Percentiles rank a stretch among this genome's conserved stretches.
These are phyloP conservation scores for Gymnopithys bicolor DNA, from an alignment of 2,797 vertebrate genomes.

Conservation along the genomic window DNA sequence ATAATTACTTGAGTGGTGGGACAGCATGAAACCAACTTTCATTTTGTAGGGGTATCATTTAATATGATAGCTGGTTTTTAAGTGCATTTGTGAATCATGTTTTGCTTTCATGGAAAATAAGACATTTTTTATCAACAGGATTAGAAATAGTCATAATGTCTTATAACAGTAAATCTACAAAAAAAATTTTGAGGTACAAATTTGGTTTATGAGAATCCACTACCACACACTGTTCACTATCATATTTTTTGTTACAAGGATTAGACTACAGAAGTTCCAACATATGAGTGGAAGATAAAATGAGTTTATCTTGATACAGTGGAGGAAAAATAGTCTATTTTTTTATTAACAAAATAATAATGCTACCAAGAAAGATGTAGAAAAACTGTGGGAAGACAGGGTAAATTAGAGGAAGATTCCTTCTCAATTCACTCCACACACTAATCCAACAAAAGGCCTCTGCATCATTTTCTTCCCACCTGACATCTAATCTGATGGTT, in stretches of 20 bases:
- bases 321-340: neutral
- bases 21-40: slow-evolving; percentile 12
- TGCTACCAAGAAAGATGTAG: neutral
- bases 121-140: neutral
- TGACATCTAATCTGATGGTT: neutral
- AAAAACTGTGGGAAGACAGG: neutral
- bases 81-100: neutral
- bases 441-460: neutral
- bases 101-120: neutral
- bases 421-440: neutral
- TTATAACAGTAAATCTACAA: neutral
- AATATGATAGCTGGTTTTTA: slow-evolving; percentile 8
- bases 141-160: neutral
- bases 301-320: neutral
- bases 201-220: neutral
- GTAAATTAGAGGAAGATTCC: neutral
- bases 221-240: neutral
- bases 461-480: neutral
- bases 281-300: neutral
- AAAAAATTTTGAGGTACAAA: neutral
- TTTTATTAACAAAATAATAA: neutral
- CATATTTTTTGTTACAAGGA: neutral
- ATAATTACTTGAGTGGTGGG: neutral
- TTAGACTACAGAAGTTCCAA: neutral
- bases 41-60: slow-evolving; percentile 10